Percentiles rank a stretch among this genome's conserved stretches.
These are phyloP conservation scores for Drosophila quasianomalipes DNA, from an alignment of 2,888 invertebrate genomes.

Conservation along the genomic window DNA sequence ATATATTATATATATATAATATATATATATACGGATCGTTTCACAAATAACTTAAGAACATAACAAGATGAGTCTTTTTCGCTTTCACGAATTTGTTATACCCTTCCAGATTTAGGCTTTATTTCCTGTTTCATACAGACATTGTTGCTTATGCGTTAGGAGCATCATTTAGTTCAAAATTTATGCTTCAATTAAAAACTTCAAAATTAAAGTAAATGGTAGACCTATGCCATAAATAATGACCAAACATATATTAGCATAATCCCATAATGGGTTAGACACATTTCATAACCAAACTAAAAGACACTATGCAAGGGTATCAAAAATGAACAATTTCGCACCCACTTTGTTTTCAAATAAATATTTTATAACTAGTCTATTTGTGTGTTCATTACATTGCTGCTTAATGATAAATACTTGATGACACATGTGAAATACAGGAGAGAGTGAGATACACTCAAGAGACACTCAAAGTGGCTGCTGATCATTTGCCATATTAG, in stretches of 20 bases:
- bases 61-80: not conserved
- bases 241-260: not conserved
- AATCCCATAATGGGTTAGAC: not conserved
- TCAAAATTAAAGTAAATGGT: not conserved
- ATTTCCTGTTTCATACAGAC: not conserved
- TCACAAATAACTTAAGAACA: conserved; percentile 2
- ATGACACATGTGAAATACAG: not conserved
- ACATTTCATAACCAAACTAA: not conserved
- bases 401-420: not conserved
- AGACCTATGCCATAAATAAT: not conserved
- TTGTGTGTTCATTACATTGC: not conserved
- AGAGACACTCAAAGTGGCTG: not conserved
- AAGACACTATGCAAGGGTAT: not conserved
- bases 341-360: not conserved
- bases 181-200: not conserved
- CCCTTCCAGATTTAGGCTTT: not conserved
- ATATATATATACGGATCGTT: conserved; percentile 1
- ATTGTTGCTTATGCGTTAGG: not conserved
- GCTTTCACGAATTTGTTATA: not conserved
- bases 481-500: conserved; percentile 10
- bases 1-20: conserved; percentile 1
- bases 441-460: not conserved
- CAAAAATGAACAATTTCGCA: not conserved
- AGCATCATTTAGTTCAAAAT: not conserved
- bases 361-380: not conserved